A percentile compares a stretch with the other conserved stretches of the same genome.
These are phyloP conservation scores for Muricea muricata DNA, from an alignment of 92 coral and sea anemone species.

Conservation along the genomic window DNA sequence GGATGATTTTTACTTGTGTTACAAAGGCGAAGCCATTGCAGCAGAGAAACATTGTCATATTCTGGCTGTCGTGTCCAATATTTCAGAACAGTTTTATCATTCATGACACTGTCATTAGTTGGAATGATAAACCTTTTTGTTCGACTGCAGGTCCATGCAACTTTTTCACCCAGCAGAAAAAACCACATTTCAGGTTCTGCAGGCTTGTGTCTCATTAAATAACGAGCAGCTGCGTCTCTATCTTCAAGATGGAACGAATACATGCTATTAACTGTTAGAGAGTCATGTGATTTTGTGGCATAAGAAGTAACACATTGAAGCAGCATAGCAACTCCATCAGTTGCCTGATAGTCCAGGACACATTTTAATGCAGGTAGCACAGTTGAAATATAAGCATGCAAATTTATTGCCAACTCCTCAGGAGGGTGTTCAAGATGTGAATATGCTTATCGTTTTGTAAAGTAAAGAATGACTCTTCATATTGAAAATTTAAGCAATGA, in stretches of 20 bases:
- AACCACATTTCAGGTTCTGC: too few species aligned
- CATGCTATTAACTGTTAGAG: not conserved
- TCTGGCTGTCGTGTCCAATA: not conserved
- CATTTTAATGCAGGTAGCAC: too few species aligned
- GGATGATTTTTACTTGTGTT: not conserved
- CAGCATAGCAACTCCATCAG: too few species aligned
- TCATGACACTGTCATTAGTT: not conserved
- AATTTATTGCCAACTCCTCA: not conserved
- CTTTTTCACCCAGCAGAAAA: not conserved
- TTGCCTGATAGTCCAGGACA: too few species aligned
- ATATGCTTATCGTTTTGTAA: too few species aligned
- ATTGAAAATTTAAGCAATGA: too few species aligned
- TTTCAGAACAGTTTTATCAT: not conserved
- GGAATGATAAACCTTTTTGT: not conserved
- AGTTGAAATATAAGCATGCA: slow-evolving; percentile 21
- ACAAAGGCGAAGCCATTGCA: not conserved
- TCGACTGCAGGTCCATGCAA: slow-evolving; percentile 14
- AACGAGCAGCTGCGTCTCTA: slow-evolving; percentile 11
- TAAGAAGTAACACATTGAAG: too few species aligned
- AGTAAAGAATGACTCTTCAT: too few species aligned
- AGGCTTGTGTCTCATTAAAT: too few species aligned
- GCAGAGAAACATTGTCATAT: not conserved
- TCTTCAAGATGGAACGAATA: slow-evolving; percentile 12
- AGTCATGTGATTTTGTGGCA: slow-evolving; percentile 1
- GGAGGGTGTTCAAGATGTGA: slow-evolving; percentile 34